Evolutionary conservation across 2,888 invertebrate genomes (phyloP).

Genomic region (Synergus umbraculus): DNA sequence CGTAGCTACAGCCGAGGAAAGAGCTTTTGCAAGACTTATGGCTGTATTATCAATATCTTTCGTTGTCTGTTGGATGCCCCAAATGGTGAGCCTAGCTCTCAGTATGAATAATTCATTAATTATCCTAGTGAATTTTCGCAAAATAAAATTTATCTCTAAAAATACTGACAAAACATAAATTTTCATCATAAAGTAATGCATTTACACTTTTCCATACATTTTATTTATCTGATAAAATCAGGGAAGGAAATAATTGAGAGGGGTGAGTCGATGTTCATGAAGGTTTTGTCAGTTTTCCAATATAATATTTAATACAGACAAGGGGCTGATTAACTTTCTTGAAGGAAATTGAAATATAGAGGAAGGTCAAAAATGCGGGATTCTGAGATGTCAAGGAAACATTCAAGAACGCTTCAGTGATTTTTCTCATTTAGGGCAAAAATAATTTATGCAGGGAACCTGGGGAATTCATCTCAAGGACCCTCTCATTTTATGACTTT

Average conservation of each 20-base stretch:
- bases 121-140: not conserved
- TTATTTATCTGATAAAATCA: too few relatives aligned
- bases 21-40: constrained; percentile 92
- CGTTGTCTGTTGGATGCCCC: constrained; percentile 92
- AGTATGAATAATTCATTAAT: constrained; percentile 5
- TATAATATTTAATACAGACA: not conserved
- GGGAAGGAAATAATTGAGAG: too few relatives aligned
- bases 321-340: not conserved
- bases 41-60: constrained; percentile 89
- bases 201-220: too few relatives aligned
- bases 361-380: not conserved
- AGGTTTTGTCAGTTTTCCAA: too few relatives aligned
- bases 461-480: constrained; percentile 19
- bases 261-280: too few relatives aligned
- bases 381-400: too few relatives aligned
- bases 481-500: not conserved
- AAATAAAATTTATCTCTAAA: too few relatives aligned
- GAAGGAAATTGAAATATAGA: not conserved
- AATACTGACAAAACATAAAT: too few relatives aligned
- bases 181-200: too few relatives aligned
- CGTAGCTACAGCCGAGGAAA: constrained; percentile 86
- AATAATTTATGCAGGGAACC: constrained; percentile 5
- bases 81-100: constrained; percentile 83
- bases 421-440: not conserved
- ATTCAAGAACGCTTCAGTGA: not conserved